Base-by-base conservation (phyloP, 1,140 invertebrate genomes). In the Ceratosolen fusciceps region DNA sequence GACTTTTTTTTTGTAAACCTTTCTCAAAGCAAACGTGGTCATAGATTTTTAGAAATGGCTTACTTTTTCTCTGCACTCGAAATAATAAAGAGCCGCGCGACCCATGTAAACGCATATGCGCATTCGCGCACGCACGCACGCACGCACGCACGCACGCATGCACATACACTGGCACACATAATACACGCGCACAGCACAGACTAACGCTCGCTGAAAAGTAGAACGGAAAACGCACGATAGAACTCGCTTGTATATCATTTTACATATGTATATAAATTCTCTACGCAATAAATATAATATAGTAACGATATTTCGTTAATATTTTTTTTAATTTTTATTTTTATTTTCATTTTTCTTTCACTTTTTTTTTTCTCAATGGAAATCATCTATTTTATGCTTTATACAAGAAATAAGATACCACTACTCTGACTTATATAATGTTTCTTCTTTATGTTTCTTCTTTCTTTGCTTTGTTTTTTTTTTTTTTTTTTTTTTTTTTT, bases 211-310 rank as follows among this genome's bases (percentile, higher is more conserved):
- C 43, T 71, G 47, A 56, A 68, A 72, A 79, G 56, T 78, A 79
- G 31, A 81, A 81, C 71, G 16, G 43, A 79, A 79, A 78, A 76
- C 70, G 26, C 58, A 67, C 37, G n/a, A 80, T 71, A 67, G 37
- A 74, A n/a, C 65, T 74, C 37, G 47, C 43, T 62, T 62, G 10
- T 73, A 21, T 73, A 9, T 73, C 9, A 10, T 68, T 58, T 68
- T 56, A 68, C 16, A 68, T 34, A 8, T 68, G 5, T 74, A 74
- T 79, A 68, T 74, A 73, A 79, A 79, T 74, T 5, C 14, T 79
- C 60, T 68, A 74, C 62, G 39, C 21, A 39, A 74, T 49, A 78
- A 71, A 72, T 62, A 78, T 19, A 62, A 72, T 72, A 49, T 62
- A 43, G 37, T 60, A 71, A 37, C 58, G 19, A 29, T 67, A 67